Evolutionary conservation across 2,888 invertebrate species (phyloP).

Genomic region (Neuroscelio doddi): DNA sequence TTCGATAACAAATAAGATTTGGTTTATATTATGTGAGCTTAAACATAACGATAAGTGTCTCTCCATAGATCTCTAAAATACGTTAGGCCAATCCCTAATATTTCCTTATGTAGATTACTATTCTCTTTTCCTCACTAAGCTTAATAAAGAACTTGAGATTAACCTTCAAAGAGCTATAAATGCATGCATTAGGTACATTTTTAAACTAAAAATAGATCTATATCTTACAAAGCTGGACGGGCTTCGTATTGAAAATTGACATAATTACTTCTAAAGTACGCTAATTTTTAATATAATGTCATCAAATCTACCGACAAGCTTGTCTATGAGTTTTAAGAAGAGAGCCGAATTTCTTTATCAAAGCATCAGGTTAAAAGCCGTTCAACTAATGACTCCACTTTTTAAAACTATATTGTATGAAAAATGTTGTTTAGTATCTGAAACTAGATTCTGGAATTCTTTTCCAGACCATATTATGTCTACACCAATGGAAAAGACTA

Average conservation of each 20-base stretch:
- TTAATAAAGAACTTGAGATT: neutral
- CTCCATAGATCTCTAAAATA: neutral
- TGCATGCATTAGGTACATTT: neutral
- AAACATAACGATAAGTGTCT: neutral
- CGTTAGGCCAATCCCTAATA: neutral
- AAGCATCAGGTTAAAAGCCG: too few species aligned
- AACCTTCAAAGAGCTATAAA: neutral
- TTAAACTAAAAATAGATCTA: neutral
- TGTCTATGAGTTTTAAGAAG: too few species aligned
- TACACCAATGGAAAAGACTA: neutral
- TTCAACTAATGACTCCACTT: neutral
- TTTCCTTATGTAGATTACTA: neutral
- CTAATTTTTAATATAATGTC: too few species aligned
- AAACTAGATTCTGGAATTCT: neutral
- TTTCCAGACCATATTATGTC: neutral
- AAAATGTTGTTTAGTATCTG: neutral
- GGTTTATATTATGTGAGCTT: neutral
- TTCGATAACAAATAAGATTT: too few species aligned
- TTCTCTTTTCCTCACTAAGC: neutral
- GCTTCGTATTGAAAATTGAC: too few species aligned
- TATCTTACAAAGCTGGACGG: neutral
- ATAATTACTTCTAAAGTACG: too few species aligned
- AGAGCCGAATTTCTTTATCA: too few species aligned
- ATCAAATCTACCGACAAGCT: too few species aligned
- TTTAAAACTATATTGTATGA: neutral